A percentile compares a stretch with the other conserved stretches of the same genome.
phyloP scores from a whole-genome alignment of 2,113 vertebrate species.

The Oncorhynchus nerka region DNA sequence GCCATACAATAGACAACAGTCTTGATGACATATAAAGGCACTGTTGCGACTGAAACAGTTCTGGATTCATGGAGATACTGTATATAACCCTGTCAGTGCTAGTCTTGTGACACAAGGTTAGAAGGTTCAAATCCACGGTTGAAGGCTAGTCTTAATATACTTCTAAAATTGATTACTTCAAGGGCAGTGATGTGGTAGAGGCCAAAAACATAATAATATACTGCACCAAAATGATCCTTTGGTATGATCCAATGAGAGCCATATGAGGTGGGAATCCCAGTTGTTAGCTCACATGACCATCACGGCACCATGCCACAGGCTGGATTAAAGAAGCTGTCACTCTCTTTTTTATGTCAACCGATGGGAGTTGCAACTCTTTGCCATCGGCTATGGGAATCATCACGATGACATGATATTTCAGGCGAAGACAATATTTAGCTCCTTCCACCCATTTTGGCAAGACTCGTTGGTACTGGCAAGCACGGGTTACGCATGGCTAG shows the following conservation, averaged over 20 bases:
- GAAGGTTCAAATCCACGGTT: neutral
- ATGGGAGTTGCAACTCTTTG: constrained; percentile 26
- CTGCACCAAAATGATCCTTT: neutral
- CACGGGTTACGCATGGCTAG: neutral
- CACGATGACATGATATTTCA: constrained; percentile 26
- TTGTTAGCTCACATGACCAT: constrained; percentile 15
- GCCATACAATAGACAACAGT: constrained; percentile 50
- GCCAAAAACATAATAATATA: neutral
- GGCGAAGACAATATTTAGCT: neutral
- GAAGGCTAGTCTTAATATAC: neutral
- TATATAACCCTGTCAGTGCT: neutral
- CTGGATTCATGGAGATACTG: neutral
- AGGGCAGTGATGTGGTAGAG: neutral
- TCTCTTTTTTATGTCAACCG: constrained; percentile 17
- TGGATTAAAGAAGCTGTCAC: constrained; percentile 29
- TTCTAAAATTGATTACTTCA: neutral
- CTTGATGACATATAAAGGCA: constrained; percentile 19
- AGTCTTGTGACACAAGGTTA: neutral
- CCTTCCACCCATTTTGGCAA: constrained; percentile 22
- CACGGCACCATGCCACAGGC: neutral
- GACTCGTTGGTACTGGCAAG: constrained; percentile 16
- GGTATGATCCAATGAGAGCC: constrained; percentile 12
- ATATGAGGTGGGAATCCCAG: constrained; percentile 1
- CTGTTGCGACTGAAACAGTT: constrained; percentile 25
- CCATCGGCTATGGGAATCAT: constrained; percentile 17